These are phyloP conservation scores for Mystacides longicornis DNA, from an alignment of 2,888 invertebrate genomes.

Conservation along the genomic window DNA sequence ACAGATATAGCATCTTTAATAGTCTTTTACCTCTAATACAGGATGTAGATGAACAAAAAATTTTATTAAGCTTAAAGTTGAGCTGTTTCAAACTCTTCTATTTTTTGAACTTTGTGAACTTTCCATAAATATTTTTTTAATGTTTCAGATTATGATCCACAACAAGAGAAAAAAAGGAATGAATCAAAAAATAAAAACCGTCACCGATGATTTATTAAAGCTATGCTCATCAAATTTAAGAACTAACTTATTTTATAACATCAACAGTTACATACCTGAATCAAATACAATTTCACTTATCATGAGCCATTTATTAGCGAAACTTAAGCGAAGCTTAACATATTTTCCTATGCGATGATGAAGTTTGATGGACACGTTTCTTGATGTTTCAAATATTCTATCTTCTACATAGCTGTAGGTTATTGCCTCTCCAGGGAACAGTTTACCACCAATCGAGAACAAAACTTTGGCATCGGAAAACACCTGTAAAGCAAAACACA, in stretches of 20 bases:
- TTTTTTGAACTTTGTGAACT: too few species aligned
- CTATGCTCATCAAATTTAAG: too few species aligned
- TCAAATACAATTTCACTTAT: constrained; percentile 79
- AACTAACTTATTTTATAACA: background rate
- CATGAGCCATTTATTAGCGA: constrained; percentile 77
- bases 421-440: constrained; percentile 64
- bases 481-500: constrained; percentile 49
- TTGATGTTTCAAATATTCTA: constrained; percentile 64
- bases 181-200: too few species aligned
- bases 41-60: too few species aligned
- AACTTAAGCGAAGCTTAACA: constrained; percentile 69
- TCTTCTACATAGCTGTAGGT: constrained; percentile 72
- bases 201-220: too few species aligned
- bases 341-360: constrained; percentile 68
- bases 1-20: too few species aligned
- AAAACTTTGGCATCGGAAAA: constrained; percentile 71
- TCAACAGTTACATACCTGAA: constrained; percentile 51
- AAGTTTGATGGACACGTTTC: constrained; percentile 74
- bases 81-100: too few species aligned
- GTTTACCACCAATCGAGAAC: constrained; percentile 66
- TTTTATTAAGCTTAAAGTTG: too few species aligned
- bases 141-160: too few species aligned
- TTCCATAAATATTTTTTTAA: too few species aligned
- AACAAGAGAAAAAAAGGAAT: too few species aligned
- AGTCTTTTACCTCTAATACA: too few species aligned